Evolutionary conservation across 2,797 vertebrate genomes (phyloP).

Genomic region (Syngnathus acus): DNA sequence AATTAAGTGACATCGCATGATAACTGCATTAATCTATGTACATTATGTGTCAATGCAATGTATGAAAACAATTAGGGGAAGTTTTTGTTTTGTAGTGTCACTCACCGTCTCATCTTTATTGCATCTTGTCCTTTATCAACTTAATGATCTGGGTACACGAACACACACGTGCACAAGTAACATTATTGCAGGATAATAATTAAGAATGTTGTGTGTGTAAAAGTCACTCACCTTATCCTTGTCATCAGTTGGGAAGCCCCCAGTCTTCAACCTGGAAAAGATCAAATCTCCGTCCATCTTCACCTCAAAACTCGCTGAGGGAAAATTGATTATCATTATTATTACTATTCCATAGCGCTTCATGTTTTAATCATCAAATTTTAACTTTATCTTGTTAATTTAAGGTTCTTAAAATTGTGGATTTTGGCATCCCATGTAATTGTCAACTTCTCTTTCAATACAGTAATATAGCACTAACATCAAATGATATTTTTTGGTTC

Average conservation of each 20-base stretch:
- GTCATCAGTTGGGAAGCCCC: slow-evolving; percentile 20
- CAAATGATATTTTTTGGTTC: too few relatives aligned
- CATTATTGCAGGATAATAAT: too few relatives aligned
- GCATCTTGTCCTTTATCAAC: fast-evolving
- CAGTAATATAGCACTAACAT: too few relatives aligned
- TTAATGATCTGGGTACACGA: background rate
- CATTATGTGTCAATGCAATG: too few relatives aligned
- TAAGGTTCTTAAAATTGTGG: background rate
- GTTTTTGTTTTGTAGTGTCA: slow-evolving; percentile 6
- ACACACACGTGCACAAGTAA: background rate
- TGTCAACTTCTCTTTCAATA: too few relatives aligned
- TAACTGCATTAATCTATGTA: too few relatives aligned
- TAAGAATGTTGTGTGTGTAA: background rate
- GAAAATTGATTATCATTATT: background rate
- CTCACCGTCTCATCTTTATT: background rate
- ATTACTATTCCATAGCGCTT: background rate
- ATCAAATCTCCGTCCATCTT: slow-evolving; percentile 29
- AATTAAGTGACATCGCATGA: too few relatives aligned
- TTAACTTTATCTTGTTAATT: background rate
- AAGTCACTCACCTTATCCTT: slow-evolving; percentile 21
- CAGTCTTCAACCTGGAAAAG: slow-evolving; percentile 46
- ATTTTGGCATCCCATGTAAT: background rate
- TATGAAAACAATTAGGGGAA: too few relatives aligned
- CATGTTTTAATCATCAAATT: too few relatives aligned
- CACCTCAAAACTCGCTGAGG: slow-evolving; percentile 61